These are phyloP conservation scores for Eumerus sabulonum DNA, from an alignment of 2,888 invertebrate species.

Conservation along the genomic window DNA sequence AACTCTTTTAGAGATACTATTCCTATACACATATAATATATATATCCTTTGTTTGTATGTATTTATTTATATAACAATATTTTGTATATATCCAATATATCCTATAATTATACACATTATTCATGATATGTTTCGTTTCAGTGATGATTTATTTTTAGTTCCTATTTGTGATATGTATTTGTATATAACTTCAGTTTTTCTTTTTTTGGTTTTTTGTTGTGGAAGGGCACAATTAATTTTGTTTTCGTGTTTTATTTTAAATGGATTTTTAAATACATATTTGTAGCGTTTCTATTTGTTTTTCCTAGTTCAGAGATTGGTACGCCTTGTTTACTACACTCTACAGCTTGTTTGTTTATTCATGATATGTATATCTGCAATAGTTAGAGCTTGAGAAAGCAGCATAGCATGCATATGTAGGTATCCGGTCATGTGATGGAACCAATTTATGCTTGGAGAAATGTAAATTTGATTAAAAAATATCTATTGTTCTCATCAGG, in stretches of 20 bases:
- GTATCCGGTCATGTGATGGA: too few species aligned
- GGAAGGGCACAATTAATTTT: conserved; percentile 68
- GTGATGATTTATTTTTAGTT: conserved; percentile 34
- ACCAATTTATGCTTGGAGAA: too few species aligned
- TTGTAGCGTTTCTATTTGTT: conserved; percentile 31
- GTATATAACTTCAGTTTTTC: conserved; percentile 40
- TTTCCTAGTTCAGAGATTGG: too few species aligned
- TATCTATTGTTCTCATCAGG: too few species aligned
- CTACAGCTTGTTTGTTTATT: too few species aligned
- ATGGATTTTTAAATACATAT: conserved; percentile 16
- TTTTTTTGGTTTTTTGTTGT: conserved; percentile 26
- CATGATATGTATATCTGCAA: too few species aligned
- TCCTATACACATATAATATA: conserved; percentile 65
- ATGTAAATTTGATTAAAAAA: too few species aligned
- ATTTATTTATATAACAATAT: conserved; percentile 65
- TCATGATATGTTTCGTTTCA: conserved; percentile 74
- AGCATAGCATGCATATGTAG: too few species aligned
- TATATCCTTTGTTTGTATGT: conserved; percentile 62
- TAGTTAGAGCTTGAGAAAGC: too few species aligned
- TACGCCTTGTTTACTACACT: too few species aligned
- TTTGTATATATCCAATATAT: conserved; percentile 65
- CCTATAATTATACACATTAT: conserved; percentile 71
- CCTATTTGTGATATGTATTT: conserved; percentile 56
- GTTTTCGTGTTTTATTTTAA: conserved; percentile 66
- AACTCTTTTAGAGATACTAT: conserved; percentile 48